phyloP scores from a whole-genome alignment of 2,888 invertebrate species.

The Acleris laterana region DNA sequence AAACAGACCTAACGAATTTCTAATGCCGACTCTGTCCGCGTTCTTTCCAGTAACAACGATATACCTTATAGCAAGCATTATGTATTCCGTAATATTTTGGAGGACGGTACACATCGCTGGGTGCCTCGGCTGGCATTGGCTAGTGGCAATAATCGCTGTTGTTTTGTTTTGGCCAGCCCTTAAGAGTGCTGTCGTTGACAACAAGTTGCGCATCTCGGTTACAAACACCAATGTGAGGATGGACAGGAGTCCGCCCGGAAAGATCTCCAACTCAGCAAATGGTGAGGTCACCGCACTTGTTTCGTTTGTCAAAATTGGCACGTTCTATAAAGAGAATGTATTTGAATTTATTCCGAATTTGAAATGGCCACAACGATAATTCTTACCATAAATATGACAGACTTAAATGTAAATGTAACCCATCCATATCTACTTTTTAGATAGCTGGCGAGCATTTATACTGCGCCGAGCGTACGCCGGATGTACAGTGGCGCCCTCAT shows the following conservation, averaged over 20 bases:
- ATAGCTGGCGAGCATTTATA: too few species aligned
- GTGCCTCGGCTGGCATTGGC: conserved; percentile 50
- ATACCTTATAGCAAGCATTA: conserved; percentile 52
- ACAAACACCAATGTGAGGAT: conserved; percentile 39
- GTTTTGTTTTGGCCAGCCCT: conserved; percentile 73
- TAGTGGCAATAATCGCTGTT: conserved; percentile 63
- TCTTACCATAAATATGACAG: too few species aligned
- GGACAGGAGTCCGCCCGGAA: conserved; percentile 42
- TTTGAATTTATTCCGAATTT: too few species aligned
- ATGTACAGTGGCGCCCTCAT: too few species aligned
- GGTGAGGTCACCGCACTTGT: conserved; percentile 41
- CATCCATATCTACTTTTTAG: too few species aligned
- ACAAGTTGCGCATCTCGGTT: conserved; percentile 39
- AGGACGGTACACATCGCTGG: conserved; percentile 53
- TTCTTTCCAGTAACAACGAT: conserved; percentile 59
- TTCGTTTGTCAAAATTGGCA: not conserved
- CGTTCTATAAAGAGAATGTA: too few species aligned
- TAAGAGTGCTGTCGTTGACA: conserved; percentile 47
- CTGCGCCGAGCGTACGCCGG: too few species aligned
- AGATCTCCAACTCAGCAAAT: conserved; percentile 36
- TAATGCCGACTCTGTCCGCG: conserved; percentile 29
- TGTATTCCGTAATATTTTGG: conserved; percentile 61
- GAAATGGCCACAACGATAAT: too few species aligned
- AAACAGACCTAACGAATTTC: not conserved
- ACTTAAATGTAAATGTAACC: too few species aligned